Base-by-base conservation (phyloP, 2,113 vertebrate species). In the Colaptes auratus region DNA sequence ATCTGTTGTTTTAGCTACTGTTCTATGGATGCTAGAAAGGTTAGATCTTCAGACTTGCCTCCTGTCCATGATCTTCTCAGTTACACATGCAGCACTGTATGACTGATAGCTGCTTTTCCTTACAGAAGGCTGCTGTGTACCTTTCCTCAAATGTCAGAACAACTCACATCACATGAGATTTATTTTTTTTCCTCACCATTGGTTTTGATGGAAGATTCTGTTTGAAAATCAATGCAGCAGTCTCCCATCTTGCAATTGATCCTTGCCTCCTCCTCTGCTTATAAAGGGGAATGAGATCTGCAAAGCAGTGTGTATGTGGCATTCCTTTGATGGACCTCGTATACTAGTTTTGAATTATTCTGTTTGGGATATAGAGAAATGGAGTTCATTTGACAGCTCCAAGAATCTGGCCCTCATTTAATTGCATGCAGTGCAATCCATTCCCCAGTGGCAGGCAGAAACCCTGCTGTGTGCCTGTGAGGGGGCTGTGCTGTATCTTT, bases 121-220 rank as follows among this genome's bases (percentile, higher is more conserved):
- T 73, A 7, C 25, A 33, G 66, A 74, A 65, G 33, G 44, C 65
- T 69, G 44, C 18, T 72, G 39, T 71, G 69, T 94, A 28, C 63
- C 50, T 82, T 61, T 89, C 67, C 73, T 92, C 61, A 44, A 67
- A n/a, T 92, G 75, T 71, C 65, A 65, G 79, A 86, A 71, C 56
- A 77, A 33, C 61, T 88, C 20, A 0, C 25, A 72, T 84, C 65
- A 30, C 15, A 8, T 60, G 53, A 74, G 73, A 1, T 7, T 50
- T 56, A 39, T 53, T 48, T 70, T 80, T 60, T 70, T 19, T 33
- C 3, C 64, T 91, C 21, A 11, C 91, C 65, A 42, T 55, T 83
- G 91, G 82, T 96, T 92, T 97, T 95, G 70, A 88, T 92, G 91
- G 89, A 70, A 60, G 87, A 93, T 94, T 96, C 92, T 82, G 74